Base-by-base conservation (phyloP, 2,888 invertebrate species). In the Oscheius sp. region DNA sequence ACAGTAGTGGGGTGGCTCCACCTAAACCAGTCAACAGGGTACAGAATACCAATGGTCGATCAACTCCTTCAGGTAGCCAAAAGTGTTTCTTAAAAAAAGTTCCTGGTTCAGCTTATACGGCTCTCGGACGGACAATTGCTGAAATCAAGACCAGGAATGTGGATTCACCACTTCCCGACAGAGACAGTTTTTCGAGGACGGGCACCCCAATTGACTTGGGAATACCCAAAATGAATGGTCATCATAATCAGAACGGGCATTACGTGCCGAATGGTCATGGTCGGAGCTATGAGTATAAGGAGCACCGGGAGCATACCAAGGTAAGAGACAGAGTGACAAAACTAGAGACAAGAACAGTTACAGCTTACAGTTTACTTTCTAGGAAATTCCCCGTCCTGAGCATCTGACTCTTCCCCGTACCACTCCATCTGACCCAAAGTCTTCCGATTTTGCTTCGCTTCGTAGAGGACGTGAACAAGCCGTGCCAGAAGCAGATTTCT, bases 151-250 rank as follows among this genome's bases (percentile, higher is more conserved):
- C 83, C 2, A 37, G 79, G 57, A 82, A 82, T 58, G 65, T 79
- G 29, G 82, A 82, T 33, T 80, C 80, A 2, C 82, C 82, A 37
- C 75, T 79, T 35, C 82, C 82, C 13, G 73, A 70, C 47, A n/a
- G 55, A 2, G 68, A 68, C 35, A 74, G 76, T 21, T 51, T 50
- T 29, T 78, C 76, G 65, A 78, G 82, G 21, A 76, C 78, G 10
- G 77, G 77, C 1, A 82, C 82, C 1, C 82, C 82, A 11, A 79
- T 82, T 29, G 82, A 82, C 51, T 63, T 82, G 47, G 82, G 82
- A 35, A 29, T 75, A n/a, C 70, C 66, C 3, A 62, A 57, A 21
- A 48, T 42, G 13, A 70, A 70, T 70, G 70, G 70, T 32, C 58
- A 70, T 32, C 32, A 77, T 11, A 62, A 71, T 35, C 72, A 72